Conservation (phyloP, 2,797 vertebrate species). For the Enteromius paludinosus region DNA sequence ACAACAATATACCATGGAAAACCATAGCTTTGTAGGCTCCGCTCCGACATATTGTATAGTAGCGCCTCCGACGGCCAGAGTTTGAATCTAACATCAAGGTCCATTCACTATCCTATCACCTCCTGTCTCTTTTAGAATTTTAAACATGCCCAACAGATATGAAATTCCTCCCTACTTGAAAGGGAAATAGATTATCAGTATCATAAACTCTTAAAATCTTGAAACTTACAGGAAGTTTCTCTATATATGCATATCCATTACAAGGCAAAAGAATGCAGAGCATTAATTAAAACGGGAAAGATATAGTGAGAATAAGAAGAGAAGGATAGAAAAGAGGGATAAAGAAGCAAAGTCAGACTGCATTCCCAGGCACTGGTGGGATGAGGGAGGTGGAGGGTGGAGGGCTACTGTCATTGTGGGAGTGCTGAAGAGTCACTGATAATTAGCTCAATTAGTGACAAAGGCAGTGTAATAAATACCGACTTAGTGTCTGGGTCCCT, state of each 20-base stretch:
- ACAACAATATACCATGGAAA: not conserved
- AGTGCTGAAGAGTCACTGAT: slow-evolving; percentile 98
- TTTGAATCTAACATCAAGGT: not conserved
- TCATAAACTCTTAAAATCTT: slow-evolving; percentile 30
- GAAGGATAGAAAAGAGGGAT: slow-evolving; percentile 54
- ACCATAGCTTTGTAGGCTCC: not conserved
- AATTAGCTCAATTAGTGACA: slow-evolving; percentile 99
- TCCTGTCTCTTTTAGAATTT: not conserved
- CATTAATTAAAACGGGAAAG: slow-evolving; percentile 35
- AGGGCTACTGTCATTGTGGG: slow-evolving; percentile 88
- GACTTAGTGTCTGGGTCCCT: slow-evolving; percentile 99
- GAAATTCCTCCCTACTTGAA: slow-evolving; percentile 33
- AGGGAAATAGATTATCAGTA: slow-evolving; percentile 24
- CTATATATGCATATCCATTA: slow-evolving; percentile 32
- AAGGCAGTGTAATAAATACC: slow-evolving; percentile 99
- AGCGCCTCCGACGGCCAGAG: not conserved
- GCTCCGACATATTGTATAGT: not conserved
- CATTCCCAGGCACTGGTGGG: slow-evolving; percentile 78
- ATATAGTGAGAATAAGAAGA: slow-evolving; percentile 51
- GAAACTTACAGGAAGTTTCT: slow-evolving; percentile 34
- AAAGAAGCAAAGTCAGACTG: slow-evolving; percentile 70
- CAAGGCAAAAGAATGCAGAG: slow-evolving; percentile 32
- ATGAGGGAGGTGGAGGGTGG: slow-evolving; percentile 58
- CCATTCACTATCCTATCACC: not conserved
- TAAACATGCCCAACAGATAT: slow-evolving; percentile 27